These are phyloP conservation scores for Omphaloscelis lunosa DNA, from an alignment of 2,888 invertebrate species.

Conservation along the genomic window DNA sequence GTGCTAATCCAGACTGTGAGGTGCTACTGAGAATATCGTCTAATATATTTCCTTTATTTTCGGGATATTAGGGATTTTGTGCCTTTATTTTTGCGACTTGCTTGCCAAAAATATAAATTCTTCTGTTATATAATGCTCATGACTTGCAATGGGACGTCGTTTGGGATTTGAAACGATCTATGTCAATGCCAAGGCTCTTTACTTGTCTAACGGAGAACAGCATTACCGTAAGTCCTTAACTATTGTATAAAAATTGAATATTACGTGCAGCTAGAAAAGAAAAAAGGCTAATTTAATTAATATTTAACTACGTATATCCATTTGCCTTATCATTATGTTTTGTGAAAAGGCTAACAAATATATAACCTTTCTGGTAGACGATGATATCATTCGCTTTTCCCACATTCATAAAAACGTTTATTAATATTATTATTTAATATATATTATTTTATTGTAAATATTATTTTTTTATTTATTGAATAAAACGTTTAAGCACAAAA, in stretches of 20 bases:
- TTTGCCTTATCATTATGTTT: too few species aligned
- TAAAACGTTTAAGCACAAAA: too few species aligned
- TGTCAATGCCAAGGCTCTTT: conserved; percentile 8
- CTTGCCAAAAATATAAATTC: conserved; percentile 33
- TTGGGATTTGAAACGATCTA: conserved; percentile 9
- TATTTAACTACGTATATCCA: neutral
- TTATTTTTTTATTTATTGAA: too few species aligned
- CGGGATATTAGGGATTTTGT: neutral
- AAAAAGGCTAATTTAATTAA: neutral
- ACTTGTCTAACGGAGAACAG: neutral
- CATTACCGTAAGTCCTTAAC: conserved; percentile 13
- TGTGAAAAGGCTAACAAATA: too few species aligned
- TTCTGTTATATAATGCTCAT: neutral
- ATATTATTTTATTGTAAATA: too few species aligned
- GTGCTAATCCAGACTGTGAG: neutral
- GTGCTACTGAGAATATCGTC: too few species aligned
- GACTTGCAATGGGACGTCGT: conserved; percentile 16
- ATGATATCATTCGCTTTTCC: too few species aligned
- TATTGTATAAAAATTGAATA: neutral
- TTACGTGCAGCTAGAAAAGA: neutral
- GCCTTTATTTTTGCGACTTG: neutral
- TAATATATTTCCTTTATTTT: neutral
- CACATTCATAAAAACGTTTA: too few species aligned
- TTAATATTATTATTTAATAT: too few species aligned
- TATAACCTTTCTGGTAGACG: too few species aligned